Evolutionary conservation across 2,888 invertebrate genomes (phyloP), one percentile per base, ranked within the genome.

Genomic region (Branchipolynoe longqiensis): DNA sequence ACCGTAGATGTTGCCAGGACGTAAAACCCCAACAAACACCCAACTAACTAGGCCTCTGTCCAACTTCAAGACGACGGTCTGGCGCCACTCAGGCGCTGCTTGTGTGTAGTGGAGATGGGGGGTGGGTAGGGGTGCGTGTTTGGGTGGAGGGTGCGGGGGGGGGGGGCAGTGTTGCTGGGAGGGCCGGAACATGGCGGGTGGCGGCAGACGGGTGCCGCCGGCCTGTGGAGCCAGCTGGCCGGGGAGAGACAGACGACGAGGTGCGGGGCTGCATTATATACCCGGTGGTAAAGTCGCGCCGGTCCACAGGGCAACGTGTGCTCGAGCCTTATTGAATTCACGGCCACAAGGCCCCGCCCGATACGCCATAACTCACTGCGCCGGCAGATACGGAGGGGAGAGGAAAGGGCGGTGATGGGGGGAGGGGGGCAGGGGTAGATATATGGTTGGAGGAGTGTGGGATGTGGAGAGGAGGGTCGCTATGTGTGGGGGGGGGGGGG

Each of bases 201-300:
- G 18, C 48, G 18, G 48, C 48, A 14, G 25, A 14, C 69, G 38
- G 69, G 36, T 69, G 69, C 69, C 38, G n/a, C 69, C 69, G 22
- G 36, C 36, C n/a, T n/a, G 18, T 48, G 8, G 18, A 8, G 18
- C 8, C 48, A 14, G 25, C n/a, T 38, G 38, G 69, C 69, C 38
- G 69, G 36, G 22, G n/a, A 36, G 36, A 36, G 36, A 14, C 33
- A 14, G 36, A 38, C 38, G 36, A 18, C 14, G 69, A 38, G 69
- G 69, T 36, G 33, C 18, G 14, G 69, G 69, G 22, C 36, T 69
- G 69, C 33, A 69, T 69, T 38, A 69, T 69, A 69, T 69, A 36
- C 33, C 36, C 6, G 69, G 69, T 48, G 36, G 69, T 69, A 38
- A n/a, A 38, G 69, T 69, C 36, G n/a, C 38, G 36, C 18, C 22